Evolutionary conservation across 2,888 invertebrate genomes (phyloP).

Genomic region (Drosophila cracens): DNA sequence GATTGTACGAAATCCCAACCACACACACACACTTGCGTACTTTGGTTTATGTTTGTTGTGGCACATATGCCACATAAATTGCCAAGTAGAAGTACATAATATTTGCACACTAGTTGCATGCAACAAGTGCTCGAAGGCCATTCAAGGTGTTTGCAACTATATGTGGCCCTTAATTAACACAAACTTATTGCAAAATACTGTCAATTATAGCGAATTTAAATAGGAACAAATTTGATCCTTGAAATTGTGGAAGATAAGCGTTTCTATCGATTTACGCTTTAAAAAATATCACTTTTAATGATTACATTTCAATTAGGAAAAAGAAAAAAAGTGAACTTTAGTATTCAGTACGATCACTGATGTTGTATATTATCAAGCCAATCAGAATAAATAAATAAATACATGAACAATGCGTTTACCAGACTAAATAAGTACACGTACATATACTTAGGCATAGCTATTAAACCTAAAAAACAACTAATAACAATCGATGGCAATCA

Average conservation of each 20-base stretch:
- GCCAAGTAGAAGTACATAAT: conserved; percentile 16
- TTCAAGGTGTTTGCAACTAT: background rate
- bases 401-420: conserved; percentile 4
- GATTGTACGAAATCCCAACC: conserved; percentile 53
- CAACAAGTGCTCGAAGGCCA: conserved; percentile 32
- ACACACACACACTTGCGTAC: conserved; percentile 1
- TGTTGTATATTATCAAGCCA: conserved; percentile 10
- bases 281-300: background rate
- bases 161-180: background rate
- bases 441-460: conserved; percentile 18
- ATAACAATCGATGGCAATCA: conserved; percentile 30
- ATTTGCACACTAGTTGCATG: conserved; percentile 1
- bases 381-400: conserved; percentile 22
- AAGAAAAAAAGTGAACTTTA: background rate
- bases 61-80: conserved; percentile 33
- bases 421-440: conserved; percentile 12
- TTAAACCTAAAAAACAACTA: conserved; percentile 50
- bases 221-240: too few species aligned
- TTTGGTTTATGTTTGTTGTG: conserved; percentile 27
- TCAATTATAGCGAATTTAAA: background rate
- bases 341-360: background rate
- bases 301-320: background rate
- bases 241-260: too few species aligned
- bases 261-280: background rate
- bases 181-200: background rate